phyloP scores from a whole-genome alignment of 1,140 invertebrate species.

The Drosophila hydei region DNA sequence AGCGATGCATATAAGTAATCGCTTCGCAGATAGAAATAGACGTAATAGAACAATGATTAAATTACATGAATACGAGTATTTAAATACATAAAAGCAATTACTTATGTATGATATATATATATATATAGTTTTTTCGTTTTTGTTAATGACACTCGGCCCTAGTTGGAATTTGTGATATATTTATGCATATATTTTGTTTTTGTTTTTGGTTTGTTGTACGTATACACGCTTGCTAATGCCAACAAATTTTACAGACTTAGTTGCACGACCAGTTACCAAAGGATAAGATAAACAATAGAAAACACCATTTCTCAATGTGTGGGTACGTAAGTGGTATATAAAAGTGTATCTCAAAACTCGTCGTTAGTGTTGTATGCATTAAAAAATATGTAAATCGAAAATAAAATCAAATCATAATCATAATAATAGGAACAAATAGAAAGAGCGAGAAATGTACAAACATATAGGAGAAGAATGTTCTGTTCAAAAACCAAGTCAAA shows the following conservation, averaged over 20 bases:
- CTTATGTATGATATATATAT: conserved; percentile 24
- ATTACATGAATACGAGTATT: conserved; percentile 34
- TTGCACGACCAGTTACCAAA: conserved; percentile 63
- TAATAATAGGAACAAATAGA: conserved; percentile 38
- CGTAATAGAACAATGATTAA: conserved; percentile 36
- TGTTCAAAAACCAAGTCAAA: conserved; percentile 72
- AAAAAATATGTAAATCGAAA: conserved; percentile 27
- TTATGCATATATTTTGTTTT: not conserved
- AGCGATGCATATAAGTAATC: conserved; percentile 40
- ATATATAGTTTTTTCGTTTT: conserved; percentile 11
- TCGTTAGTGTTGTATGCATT: conserved; percentile 47
- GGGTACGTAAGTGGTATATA: conserved; percentile 9
- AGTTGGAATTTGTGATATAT: conserved; percentile 5
- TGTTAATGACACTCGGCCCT: conserved; percentile 32
- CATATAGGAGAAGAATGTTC: conserved; percentile 36
- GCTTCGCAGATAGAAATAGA: conserved; percentile 25
- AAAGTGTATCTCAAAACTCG: conserved; percentile 38
- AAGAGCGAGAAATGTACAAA: conserved; percentile 29
- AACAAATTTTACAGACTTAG: conserved; percentile 58
- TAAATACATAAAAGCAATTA: conserved; percentile 45
- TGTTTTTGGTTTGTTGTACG: conserved; percentile 2
- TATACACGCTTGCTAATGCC: conserved; percentile 57
- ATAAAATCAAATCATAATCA: conserved; percentile 18
- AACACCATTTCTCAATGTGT: conserved; percentile 18
- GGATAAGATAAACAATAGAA: conserved; percentile 20